Base-by-base conservation (phyloP, 1,140 invertebrate species). In the Propsilocerus akamusi region DNA sequence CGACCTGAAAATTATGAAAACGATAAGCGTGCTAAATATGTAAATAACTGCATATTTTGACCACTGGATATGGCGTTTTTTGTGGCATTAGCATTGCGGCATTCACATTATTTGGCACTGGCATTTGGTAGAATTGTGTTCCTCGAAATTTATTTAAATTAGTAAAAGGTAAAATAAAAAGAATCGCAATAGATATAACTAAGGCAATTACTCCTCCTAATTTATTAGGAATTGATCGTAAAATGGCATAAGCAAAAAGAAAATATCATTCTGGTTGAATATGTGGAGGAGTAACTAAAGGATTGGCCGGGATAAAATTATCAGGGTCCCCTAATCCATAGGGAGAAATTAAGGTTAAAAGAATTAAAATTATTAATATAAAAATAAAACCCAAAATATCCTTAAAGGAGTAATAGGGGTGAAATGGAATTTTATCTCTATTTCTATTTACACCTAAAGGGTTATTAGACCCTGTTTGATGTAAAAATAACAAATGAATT, bases 211-310 rank as follows among this genome's bases (percentile, higher is more conserved):
- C 78, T 53, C 78, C 78, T 54, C 77, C 75, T 70, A 82, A 61
- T 74, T 84, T 83, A 72, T 80, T 81, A 49, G 77, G 77, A 56
- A 83, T 79, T 52, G 77, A 75, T 48, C 77, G 78, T 58, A 83
- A 55, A 69, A 83, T 83, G 20, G 78, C 75, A 62, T 83, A 82
- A 23, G 77, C 77, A 72, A 81, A 82, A 70, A 81, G 65, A 64
- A 83, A 83, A 64, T 82, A 82, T 74, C 76, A 82, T 73, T 82
- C 78, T 51, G 78, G 79, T 72, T 82, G 73, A 71, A 83, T 82
- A 66, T 81, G 78, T 26, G 70, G 56, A 3, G 78, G 79, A 0
- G 79, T 82, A 20, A 77, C 68, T 71, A 81, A 58, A n/a, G 74
- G 70, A 53, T 81, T 79, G 32, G 77, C 77, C n/a, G 70, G 68